These are phyloP conservation scores for Ruditapes philippinarum DNA, from an alignment of 1,140 invertebrate genomes.

Conservation along the genomic window DNA sequence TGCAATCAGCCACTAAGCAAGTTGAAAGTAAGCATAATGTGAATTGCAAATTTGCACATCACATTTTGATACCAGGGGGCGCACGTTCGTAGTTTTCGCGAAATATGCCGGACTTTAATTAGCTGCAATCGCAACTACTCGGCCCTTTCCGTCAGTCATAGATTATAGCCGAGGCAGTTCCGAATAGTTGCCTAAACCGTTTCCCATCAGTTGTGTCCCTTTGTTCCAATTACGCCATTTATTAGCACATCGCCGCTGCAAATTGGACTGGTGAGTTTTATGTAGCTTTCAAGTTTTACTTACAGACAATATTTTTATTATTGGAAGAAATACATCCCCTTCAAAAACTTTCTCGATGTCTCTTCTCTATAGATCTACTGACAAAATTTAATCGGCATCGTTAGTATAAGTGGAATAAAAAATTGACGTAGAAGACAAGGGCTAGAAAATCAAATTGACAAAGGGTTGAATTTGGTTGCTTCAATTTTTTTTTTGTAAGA, in stretches of 20 bases:
- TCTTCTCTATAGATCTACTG: constrained; percentile 6
- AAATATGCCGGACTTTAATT: too few relatives aligned
- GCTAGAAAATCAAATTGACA: constrained; percentile 8
- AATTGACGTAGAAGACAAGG: neutral
- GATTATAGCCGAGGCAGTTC: too few relatives aligned
- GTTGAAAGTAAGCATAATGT: too few relatives aligned
- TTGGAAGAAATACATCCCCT: constrained; percentile 19
- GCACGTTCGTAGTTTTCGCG: too few relatives aligned
- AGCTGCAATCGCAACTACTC: too few relatives aligned
- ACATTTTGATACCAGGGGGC: too few relatives aligned
- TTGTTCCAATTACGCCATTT: constrained; percentile 11
- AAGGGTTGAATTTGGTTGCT: neutral
- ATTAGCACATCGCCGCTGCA: constrained; percentile 22
- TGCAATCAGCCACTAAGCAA: too few relatives aligned
- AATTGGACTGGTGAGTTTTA: constrained; percentile 20
- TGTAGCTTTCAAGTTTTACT: constrained; percentile 22
- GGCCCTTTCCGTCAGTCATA: too few relatives aligned
- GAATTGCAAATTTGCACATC: too few relatives aligned
- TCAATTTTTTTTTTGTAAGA: constrained; percentile 9
- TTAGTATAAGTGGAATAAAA: neutral
- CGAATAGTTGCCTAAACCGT: constrained; percentile 4
- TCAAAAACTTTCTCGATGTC: constrained; percentile 22
- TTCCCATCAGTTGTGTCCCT: constrained; percentile 28
- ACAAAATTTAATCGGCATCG: neutral
- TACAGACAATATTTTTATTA: constrained; percentile 34